These are phyloP conservation scores for Nemotelus nigrinus DNA, from an alignment of 2,888 invertebrate species.

Conservation along the genomic window DNA sequence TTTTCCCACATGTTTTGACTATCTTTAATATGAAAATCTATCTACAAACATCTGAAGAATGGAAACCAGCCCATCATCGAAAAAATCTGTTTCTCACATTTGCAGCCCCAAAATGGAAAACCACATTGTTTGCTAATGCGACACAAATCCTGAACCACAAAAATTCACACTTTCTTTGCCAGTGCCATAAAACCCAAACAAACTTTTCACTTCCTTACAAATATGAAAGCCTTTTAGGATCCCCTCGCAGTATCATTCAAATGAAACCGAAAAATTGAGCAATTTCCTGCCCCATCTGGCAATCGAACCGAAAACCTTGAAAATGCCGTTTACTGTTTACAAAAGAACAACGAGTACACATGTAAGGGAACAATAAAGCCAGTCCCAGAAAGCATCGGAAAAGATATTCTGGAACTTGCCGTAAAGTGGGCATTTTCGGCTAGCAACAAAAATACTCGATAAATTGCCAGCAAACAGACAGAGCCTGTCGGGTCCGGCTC, in stretches of 20 bases:
- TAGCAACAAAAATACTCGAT: conserved; percentile 10
- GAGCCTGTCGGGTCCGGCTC: neutral
- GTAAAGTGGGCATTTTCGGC: conserved; percentile 31
- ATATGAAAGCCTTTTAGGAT: neutral
- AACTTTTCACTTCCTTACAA: conserved; percentile 29
- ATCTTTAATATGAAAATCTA: too few species aligned
- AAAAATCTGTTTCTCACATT: too few species aligned
- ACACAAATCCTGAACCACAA: conserved; percentile 4
- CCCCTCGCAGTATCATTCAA: conserved; percentile 21
- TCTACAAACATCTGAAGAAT: too few species aligned
- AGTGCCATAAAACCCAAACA: conserved; percentile 10
- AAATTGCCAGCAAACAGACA: neutral
- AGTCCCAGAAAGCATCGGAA: conserved; percentile 9
- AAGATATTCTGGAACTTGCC: conserved; percentile 35
- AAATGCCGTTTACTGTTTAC: conserved; percentile 14
- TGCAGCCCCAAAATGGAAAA: too few species aligned
- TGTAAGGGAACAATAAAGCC: conserved; percentile 12
- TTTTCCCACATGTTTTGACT: too few species aligned
- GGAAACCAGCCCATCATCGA: too few species aligned
- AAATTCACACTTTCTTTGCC: conserved; percentile 11
- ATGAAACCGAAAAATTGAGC: conserved; percentile 23
- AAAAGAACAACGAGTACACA: conserved; percentile 2
- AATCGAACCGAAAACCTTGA: conserved; percentile 22
- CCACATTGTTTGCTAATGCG: neutral
- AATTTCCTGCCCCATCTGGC: conserved; percentile 39